Conservation (phyloP, 2,113 vertebrate genomes). For the Eulacestoma nigropectus region DNA sequence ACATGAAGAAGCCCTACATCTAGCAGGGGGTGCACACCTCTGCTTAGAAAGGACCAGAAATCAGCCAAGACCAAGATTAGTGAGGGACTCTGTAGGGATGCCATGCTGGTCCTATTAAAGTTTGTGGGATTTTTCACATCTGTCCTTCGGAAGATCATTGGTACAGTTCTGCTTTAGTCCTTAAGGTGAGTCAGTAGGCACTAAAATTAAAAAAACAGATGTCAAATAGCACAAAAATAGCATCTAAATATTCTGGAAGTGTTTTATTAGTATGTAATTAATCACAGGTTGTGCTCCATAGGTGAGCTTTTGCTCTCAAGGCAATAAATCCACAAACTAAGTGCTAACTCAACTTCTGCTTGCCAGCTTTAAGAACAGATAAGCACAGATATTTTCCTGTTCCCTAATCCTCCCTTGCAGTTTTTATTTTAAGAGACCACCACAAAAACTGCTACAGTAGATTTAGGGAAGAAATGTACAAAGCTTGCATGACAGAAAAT, state of each 20-base stretch:
- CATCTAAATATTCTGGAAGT: not conserved
- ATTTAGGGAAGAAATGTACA: not conserved
- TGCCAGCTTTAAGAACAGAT: not conserved
- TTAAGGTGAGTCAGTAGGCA: not conserved
- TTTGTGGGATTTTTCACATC: not conserved
- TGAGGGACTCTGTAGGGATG: not conserved
- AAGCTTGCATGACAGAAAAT: not conserved
- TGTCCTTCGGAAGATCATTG: not conserved
- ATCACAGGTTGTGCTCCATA: not conserved
- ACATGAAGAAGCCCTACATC: not conserved
- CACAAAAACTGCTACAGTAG: not conserved
- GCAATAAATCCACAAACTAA: not conserved
- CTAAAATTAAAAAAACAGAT: not conserved
- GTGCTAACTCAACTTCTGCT: not conserved
- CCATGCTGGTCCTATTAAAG: not conserved
- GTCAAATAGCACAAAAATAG: not conserved
- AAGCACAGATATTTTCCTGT: not conserved
- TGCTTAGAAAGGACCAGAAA: not conserved
- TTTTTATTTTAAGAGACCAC: not conserved
- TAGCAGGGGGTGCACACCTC: not conserved
- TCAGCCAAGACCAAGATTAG: not conserved
- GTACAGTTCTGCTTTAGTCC: not conserved
- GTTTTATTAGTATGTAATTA: not conserved
- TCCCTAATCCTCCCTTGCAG: not conserved
- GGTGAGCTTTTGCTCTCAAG: not conserved